Evolutionary conservation across 1,140 invertebrate genomes (phyloP).

Genomic region (Pissodes strobi): DNA sequence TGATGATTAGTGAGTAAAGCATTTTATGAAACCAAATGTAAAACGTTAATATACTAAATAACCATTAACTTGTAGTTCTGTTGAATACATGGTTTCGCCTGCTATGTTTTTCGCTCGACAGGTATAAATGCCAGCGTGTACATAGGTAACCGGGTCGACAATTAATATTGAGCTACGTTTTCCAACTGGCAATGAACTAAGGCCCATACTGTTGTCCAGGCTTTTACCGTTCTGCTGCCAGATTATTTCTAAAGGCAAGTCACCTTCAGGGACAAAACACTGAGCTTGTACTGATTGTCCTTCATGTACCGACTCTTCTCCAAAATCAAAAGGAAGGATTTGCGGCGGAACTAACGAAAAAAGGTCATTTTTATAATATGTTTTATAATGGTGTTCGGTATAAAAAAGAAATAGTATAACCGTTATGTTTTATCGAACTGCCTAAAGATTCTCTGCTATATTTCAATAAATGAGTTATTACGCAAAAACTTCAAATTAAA

Average conservation of each 20-base stretch:
- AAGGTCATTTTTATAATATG: no score
- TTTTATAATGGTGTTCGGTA: background rate
- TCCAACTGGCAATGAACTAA: conserved; percentile 59
- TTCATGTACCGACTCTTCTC: conserved; percentile 61
- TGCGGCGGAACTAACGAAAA: conserved; percentile 57
- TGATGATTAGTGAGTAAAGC: no score
- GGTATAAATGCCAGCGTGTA: conserved; percentile 75
- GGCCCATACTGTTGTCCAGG: conserved; percentile 21
- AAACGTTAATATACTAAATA: background rate
- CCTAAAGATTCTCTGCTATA: no score
- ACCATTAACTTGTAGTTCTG: conserved; percentile 75
- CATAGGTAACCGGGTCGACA: conserved; percentile 74
- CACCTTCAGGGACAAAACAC: conserved; percentile 48
- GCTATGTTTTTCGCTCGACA: conserved; percentile 73
- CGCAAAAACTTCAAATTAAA: no score
- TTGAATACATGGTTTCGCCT: conserved; percentile 67
- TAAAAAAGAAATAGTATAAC: conserved; percentile 1
- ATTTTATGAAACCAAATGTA: conserved; percentile 54
- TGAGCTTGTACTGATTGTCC: conserved; percentile 53
- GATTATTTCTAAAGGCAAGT: conserved; percentile 50
- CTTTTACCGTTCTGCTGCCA: conserved; percentile 59
- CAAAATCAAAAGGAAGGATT: conserved; percentile 71
- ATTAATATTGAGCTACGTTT: conserved; percentile 73
- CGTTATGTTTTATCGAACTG: no score
- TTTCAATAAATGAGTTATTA: no score